These are phyloP conservation scores for Cancer borealis DNA, from an alignment of 2,888 invertebrate species.

Conservation along the genomic window DNA sequence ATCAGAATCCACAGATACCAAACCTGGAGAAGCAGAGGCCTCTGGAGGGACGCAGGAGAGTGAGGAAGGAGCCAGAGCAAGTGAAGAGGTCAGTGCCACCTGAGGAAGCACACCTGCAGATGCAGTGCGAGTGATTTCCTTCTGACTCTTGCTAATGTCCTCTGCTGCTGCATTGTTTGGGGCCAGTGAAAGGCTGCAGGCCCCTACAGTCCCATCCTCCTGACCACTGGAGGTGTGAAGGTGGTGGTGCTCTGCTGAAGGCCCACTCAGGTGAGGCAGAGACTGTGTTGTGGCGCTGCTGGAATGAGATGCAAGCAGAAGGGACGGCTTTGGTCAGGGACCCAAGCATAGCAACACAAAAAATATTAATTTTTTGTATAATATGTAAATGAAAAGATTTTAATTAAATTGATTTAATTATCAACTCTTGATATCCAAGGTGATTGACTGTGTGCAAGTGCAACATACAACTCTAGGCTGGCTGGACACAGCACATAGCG, in stretches of 20 bases:
- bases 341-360: constrained; percentile 71
- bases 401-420: constrained; percentile 68
- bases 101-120: constrained; percentile 58
- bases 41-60: neutral
- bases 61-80: constrained; percentile 38
- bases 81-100: constrained; percentile 64
- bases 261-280: constrained; percentile 15
- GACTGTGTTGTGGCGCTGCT: constrained; percentile 11
- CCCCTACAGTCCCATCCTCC: constrained; percentile 60
- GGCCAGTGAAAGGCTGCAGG: constrained; percentile 52
- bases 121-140: constrained; percentile 58
- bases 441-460: constrained; percentile 65
- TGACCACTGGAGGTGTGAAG: constrained; percentile 42
- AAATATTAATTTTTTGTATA: constrained; percentile 67
- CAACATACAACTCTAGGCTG: constrained; percentile 62
- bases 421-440: constrained; percentile 62
- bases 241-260: constrained; percentile 15
- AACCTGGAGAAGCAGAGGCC: constrained; percentile 53
- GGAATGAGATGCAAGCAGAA: constrained; percentile 32
- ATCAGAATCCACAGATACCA: constrained; percentile 54
- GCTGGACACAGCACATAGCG: constrained; percentile 62
- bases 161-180: constrained; percentile 55
- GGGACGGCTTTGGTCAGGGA: constrained; percentile 71
- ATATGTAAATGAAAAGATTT: constrained; percentile 72
- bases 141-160: constrained; percentile 48